These are phyloP conservation scores for Tenthredo scrophulariae DNA, from an alignment of 2,888 invertebrate species.

Conservation along the genomic window DNA sequence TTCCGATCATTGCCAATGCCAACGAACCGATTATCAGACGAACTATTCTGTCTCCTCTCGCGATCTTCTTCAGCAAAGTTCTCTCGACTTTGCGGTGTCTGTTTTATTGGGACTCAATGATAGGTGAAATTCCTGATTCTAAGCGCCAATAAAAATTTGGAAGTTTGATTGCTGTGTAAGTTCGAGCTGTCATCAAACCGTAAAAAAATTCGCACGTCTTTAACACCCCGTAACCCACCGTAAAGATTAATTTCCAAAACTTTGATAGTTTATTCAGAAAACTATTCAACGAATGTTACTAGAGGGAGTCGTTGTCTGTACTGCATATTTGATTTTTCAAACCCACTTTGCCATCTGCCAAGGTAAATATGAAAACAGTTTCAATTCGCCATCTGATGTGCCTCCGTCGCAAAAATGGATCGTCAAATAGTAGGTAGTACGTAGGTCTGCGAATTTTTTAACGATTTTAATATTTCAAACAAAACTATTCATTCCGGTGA, in stretches of 20 bases:
- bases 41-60: not conserved
- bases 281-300: slow-evolving; percentile 18
- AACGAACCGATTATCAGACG: not conserved
- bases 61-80: not conserved
- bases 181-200: not conserved
- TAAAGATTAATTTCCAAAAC: slow-evolving; percentile 12
- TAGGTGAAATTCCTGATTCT: not conserved
- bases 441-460: not conserved
- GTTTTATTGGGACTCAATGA: not conserved
- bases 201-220: slow-evolving; percentile 17
- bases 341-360: slow-evolving; percentile 20
- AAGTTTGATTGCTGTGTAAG: not conserved
- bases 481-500: not conserved
- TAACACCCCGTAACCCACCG: not conserved
- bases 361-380: slow-evolving; percentile 38
- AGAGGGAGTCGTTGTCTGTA: slow-evolving; percentile 4
- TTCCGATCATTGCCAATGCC: slow-evolving; percentile 30
- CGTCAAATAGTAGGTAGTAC: not conserved
- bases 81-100: not conserved
- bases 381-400: slow-evolving; percentile 8
- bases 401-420: not conserved
- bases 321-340: slow-evolving; percentile 3
- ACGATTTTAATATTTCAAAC: not conserved
- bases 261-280: not conserved
- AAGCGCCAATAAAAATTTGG: not conserved